Percentiles rank a stretch among this genome's conserved stretches.
Conservation (phyloP, 1,140 invertebrate species). For the Sinella curviseta region DNA sequence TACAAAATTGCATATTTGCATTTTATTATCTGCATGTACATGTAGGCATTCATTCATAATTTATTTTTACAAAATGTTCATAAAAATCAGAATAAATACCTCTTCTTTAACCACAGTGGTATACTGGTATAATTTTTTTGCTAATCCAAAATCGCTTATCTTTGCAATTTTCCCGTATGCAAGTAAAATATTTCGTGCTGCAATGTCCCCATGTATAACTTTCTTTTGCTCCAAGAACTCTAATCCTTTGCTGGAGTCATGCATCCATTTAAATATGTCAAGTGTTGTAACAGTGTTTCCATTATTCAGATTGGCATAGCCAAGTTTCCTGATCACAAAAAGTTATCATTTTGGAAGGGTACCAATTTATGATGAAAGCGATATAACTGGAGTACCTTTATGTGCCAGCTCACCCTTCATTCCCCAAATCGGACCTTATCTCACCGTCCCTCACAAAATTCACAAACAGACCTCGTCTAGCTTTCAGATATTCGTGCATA, state of each 20-base stretch:
- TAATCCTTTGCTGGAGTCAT: not conserved
- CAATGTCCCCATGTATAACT: conserved; percentile 59
- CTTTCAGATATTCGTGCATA: conserved; percentile 55
- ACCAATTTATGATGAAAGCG: not conserved
- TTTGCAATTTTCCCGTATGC: conserved; percentile 58
- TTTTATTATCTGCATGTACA: too few species aligned
- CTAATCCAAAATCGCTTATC: conserved; percentile 61
- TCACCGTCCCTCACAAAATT: conserved; percentile 33
- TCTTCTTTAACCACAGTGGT: conserved; percentile 31
- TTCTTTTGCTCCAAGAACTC: conserved; percentile 19
- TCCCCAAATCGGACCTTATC: not conserved
- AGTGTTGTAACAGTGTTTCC: conserved; percentile 5
- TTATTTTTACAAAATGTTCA: too few species aligned
- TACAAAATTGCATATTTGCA: not conserved
- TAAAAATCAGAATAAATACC: too few species aligned
- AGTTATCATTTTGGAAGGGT: not conserved
- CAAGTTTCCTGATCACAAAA: not conserved
- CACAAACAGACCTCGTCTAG: conserved; percentile 30
- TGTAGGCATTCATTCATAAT: too few species aligned
- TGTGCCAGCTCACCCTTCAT: too few species aligned
- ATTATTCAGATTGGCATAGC: not conserved
- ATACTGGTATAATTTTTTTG: conserved; percentile 52
- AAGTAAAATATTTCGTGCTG: conserved; percentile 61
- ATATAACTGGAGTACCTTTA: not conserved
- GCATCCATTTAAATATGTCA: not conserved